Evolutionary conservation across 2,888 invertebrate genomes (phyloP).

Genomic region (Sarcophaga variegata): DNA sequence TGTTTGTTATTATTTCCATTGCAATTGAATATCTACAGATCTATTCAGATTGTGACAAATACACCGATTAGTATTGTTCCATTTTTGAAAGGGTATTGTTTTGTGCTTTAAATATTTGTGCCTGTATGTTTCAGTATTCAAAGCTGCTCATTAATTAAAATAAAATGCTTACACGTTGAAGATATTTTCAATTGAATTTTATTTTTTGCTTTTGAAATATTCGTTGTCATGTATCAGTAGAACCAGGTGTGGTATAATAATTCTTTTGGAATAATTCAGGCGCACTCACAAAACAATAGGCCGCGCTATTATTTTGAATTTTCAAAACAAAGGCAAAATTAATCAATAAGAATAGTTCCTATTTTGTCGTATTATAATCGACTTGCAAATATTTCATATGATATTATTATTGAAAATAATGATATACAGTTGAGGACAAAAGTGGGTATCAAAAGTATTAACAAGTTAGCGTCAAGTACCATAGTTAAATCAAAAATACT

Average conservation of each 20-base stretch:
- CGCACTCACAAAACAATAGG: constrained; percentile 37
- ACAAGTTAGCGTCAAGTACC: no score
- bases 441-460: no score
- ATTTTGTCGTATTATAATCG: constrained; percentile 42
- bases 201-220: constrained; percentile 7
- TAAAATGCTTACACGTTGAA: constrained; percentile 28
- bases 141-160: constrained; percentile 23
- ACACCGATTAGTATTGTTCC: background rate
- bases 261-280: constrained; percentile 27
- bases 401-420: constrained; percentile 31
- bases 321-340: background rate
- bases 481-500: no score
- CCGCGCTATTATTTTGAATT: constrained; percentile 2
- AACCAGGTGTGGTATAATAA: constrained; percentile 62
- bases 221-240: constrained; percentile 44
- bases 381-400: constrained; percentile 41
- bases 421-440: background rate
- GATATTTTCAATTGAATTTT: constrained; percentile 19
- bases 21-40: background rate
- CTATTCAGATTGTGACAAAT: background rate
- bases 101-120: background rate
- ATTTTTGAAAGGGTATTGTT: background rate
- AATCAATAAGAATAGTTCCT: constrained; percentile 4
- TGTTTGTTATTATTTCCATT: no score
- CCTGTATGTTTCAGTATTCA: background rate